phyloP scores from a whole-genome alignment of 2,797 vertebrate species.

The Lagodon rhomboides region DNA sequence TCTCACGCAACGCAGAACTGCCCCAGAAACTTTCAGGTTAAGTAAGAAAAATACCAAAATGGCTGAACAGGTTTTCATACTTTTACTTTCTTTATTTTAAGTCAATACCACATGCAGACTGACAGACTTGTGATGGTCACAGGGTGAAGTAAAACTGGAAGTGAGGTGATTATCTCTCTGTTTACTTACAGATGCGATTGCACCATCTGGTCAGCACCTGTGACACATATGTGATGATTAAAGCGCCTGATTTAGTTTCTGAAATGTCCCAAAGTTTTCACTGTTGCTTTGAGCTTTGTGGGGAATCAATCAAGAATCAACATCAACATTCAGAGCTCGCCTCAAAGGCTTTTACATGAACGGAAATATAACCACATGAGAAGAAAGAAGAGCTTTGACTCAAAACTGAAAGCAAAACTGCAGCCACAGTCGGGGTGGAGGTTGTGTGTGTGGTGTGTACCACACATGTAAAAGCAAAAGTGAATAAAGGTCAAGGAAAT shows the following conservation, averaged over 20 bases:
- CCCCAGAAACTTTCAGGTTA: background rate
- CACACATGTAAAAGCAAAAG: background rate
- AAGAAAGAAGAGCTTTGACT: too few species aligned
- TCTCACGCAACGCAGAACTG: background rate
- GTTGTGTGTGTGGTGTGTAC: background rate
- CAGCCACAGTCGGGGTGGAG: background rate
- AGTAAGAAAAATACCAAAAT: background rate
- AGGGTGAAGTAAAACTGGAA: background rate
- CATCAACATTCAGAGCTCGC: too few species aligned
- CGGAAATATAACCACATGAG: background rate
- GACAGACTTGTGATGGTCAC: background rate
- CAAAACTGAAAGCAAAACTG: background rate
- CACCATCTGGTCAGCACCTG: background rate
- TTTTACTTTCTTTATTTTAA: background rate
- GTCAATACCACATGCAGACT: background rate
- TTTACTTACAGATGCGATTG: rapidly evolving
- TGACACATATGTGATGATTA: background rate
- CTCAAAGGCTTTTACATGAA: too few species aligned
- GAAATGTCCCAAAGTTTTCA: background rate
- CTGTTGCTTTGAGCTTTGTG: background rate
- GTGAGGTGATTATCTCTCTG: rapidly evolving
- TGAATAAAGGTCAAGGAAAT: background rate
- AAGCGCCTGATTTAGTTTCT: background rate
- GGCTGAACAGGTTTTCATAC: background rate
- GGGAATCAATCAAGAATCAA: too few species aligned